phyloP scores from a whole-genome alignment of 2,888 invertebrate genomes.

The Tipula vernalis region DNA sequence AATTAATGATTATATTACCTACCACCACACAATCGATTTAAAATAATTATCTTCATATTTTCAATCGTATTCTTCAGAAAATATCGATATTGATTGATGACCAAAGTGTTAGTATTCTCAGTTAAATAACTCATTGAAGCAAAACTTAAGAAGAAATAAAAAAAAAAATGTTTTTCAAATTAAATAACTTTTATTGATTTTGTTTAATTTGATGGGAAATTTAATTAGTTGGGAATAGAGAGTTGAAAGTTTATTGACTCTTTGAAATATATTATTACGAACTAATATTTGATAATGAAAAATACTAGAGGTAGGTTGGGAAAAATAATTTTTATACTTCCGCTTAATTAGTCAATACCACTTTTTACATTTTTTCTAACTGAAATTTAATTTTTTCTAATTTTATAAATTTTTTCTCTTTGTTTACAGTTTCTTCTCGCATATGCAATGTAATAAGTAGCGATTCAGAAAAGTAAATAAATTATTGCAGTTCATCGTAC shows the following conservation, averaged over 20 bases:
- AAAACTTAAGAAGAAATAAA: not conserved
- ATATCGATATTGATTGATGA: not conserved
- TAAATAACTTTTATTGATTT: not conserved
- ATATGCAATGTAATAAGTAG: not conserved
- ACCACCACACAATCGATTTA: not conserved
- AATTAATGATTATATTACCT: not conserved
- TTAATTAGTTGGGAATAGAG: not conserved
- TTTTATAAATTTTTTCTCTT: no score
- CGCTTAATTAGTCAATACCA: not conserved
- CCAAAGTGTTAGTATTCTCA: not conserved
- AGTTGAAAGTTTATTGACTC: not conserved
- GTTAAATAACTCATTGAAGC: not conserved
- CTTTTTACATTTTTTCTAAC: not conserved
- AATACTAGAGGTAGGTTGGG: not conserved
- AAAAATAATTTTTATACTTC: not conserved
- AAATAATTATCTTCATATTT: not conserved
- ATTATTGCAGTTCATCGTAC: not conserved
- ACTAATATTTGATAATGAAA: not conserved
- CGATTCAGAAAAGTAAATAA: not conserved
- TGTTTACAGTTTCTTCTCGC: not conserved
- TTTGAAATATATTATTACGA: not conserved
- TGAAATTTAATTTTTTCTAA: not conserved
- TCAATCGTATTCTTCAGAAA: not conserved
- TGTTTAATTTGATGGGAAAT: not conserved
- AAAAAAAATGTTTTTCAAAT: not conserved